A percentile compares a stretch with the other conserved stretches of the same genome.
Evolutionary conservation across 2,888 invertebrate species (phyloP).

Genomic region (Nomada fabriciana): DNA sequence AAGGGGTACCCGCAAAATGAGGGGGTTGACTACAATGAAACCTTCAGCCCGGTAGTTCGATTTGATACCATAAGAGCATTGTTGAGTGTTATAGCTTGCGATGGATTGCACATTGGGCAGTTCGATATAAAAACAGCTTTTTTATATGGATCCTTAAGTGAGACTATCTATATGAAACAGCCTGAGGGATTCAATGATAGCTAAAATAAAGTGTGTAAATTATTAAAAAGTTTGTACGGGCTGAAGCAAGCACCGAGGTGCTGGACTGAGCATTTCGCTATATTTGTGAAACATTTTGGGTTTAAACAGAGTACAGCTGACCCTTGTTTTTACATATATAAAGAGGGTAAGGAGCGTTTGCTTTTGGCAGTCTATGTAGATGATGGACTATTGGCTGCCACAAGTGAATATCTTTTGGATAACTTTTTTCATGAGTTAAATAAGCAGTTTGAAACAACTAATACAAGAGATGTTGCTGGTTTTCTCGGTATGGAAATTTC

Average conservation of each 20-base stretch:
- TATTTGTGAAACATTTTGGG: neutral
- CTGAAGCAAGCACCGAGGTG: slow-evolving; percentile 13
- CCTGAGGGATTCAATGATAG: neutral
- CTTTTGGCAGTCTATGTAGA: neutral
- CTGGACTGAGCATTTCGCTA: slow-evolving; percentile 1
- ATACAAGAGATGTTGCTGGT: neutral
- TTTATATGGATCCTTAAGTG: neutral
- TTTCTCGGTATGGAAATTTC: neutral
- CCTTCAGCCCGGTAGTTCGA: slow-evolving; percentile 18
- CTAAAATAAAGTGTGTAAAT: neutral
- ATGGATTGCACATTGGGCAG: neutral
- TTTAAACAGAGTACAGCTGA: neutral
- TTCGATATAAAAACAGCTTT: slow-evolving; percentile 22
- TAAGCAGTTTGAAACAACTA: neutral
- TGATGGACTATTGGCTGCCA: neutral
- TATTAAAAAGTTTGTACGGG: slow-evolving; percentile 1
- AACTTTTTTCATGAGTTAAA: neutral
- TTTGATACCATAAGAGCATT: slow-evolving; percentile 47
- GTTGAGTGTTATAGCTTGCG: neutral
- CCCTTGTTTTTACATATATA: neutral
- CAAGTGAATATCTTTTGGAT: neutral
- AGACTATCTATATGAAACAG: slow-evolving; percentile 3
- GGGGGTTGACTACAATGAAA: too few species aligned
- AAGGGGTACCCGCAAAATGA: too few species aligned
- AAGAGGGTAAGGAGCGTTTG: neutral